Evolutionary conservation across 2,113 vertebrate species (phyloP), one percentile per base, ranked within the genome.

Genomic region (Ascaphus truei): DNA sequence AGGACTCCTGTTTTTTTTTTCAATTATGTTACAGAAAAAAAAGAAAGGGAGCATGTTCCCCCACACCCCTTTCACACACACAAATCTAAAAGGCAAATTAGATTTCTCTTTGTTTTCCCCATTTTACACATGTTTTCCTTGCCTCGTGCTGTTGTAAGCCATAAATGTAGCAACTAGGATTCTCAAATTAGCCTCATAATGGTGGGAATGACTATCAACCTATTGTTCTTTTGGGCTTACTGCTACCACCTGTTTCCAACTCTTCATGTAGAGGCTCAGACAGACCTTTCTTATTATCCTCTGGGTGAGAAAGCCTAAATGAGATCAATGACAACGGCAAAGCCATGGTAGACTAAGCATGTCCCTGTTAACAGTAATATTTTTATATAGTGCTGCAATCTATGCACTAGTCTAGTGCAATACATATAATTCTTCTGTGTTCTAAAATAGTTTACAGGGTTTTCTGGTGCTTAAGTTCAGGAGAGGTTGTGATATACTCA

Each of bases 301-400:
- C 53, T 36, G 30, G 33, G 25, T n/a, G 23, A 31, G 20, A 51
- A 20, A 39, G 26, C 59, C 45, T 15, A 30, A 50, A 34, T 47
- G 55, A 59, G 55, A 29, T 68, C 43, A 68, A 60, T 69, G 51
- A 60, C 23, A 60, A n/a, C 43, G 51, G 45, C 52, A 27, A 69
- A 60, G 55, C 39, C 55, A 20, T 13, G 39, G 56, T 9, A 37
- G 58, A 48, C 31, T 51, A 60, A 69, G 59, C 55, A 39, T 20
- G 39, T 68, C 27, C 18, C 34, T 59, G 20, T 15, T 48, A 36
- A 50, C n/a, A 15, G 58, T 59, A 48, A 68, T 37, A n/a, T n/a
- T n/a, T n/a, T n/a, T n/a, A n/a, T n/a, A n/a, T n/a, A n/a, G n/a
- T n/a, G n/a, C n/a, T n/a, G 36, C 62, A 39, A 30, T 25, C 36